phyloP scores from a whole-genome alignment of 1,140 invertebrate genomes.

The Apis mellifera region DNA sequence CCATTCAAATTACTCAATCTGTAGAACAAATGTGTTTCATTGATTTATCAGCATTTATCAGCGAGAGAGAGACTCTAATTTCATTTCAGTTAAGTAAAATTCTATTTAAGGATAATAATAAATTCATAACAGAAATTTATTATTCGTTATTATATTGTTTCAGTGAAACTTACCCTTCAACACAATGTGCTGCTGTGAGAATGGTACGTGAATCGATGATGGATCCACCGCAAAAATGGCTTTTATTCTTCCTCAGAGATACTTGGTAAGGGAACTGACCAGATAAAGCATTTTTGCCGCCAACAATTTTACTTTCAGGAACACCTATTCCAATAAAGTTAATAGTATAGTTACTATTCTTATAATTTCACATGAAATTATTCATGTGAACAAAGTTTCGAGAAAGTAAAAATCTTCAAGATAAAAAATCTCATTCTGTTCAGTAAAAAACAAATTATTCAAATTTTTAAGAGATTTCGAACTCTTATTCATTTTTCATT shows the following conservation, averaged over 20 bases:
- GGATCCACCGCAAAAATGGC: conserved; percentile 83
- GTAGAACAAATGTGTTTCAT: not conserved
- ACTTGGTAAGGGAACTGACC: conserved; percentile 81
- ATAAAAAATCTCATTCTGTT: not conserved
- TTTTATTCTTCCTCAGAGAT: conserved; percentile 73
- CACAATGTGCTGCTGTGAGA: conserved; percentile 84
- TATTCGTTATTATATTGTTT: not conserved
- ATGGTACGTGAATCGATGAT: conserved; percentile 81
- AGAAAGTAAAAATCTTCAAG: not conserved
- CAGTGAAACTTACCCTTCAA: conserved; percentile 63
- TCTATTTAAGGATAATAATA: not conserved
- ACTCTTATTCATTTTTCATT: not conserved
- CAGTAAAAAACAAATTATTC: not conserved
- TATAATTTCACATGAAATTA: not conserved
- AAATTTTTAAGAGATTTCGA: not conserved
- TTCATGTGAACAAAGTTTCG: not conserved
- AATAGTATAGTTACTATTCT: not conserved
- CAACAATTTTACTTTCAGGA: conserved; percentile 57
- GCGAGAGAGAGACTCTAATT: not conserved
- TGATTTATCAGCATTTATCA: not conserved
- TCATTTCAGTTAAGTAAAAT: too few relatives aligned
- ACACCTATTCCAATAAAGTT: not conserved
- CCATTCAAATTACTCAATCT: not conserved
- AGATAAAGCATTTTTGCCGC: conserved; percentile 61
- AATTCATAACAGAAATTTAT: not conserved